Evolutionary conservation across 2,888 invertebrate species (phyloP), one percentile per base, ranked within the genome.

Genomic region (Meganola albula): DNA sequence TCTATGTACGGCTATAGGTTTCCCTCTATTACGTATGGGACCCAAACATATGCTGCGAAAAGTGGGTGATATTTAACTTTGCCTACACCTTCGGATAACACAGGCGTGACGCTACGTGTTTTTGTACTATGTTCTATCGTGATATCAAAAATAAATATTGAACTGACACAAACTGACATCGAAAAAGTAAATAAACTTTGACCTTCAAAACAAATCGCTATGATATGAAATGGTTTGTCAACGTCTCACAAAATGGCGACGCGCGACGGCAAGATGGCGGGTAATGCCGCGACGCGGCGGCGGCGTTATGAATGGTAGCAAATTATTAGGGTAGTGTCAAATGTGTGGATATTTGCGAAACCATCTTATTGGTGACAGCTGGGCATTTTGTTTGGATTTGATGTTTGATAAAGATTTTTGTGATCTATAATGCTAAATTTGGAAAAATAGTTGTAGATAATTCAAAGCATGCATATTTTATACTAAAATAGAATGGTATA

Each of bases 151-250:
- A n/a, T n/a, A n/a, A n/a, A n/a, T n/a, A n/a, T n/a, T n/a, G n/a
- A n/a, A n/a, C n/a, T n/a, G n/a, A n/a, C n/a, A n/a, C n/a, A n/a
- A n/a, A n/a, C n/a, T n/a, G n/a, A n/a, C n/a, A n/a, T n/a, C n/a
- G 24, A 12, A 24, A 12, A 12, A 24, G 24, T 24, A 12, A 24
- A 12, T 12, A 12, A 24, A 12, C 12, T n/a, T n/a, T n/a, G n/a
- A n/a, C n/a, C n/a, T n/a, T n/a, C n/a, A 18, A 40, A 45, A 54
- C 40, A 37, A 34, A 38, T 31, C 4, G 10, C 30, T 22, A 67
- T 64, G 67, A 73, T 74, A 74, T 72, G 74, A 74, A 74, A 74
- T 74, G 74, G 73, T 75, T 71, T 74, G 67, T 75, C 75, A 75
- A 75, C 61, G 75, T 74, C 74, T 43, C 35, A 56, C 49, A 50